A percentile compares a stretch with the other conserved stretches of the same genome.
These are phyloP conservation scores for Rhopalosiphum padi DNA, from an alignment of 1,140 invertebrate genomes.

Conservation along the genomic window DNA sequence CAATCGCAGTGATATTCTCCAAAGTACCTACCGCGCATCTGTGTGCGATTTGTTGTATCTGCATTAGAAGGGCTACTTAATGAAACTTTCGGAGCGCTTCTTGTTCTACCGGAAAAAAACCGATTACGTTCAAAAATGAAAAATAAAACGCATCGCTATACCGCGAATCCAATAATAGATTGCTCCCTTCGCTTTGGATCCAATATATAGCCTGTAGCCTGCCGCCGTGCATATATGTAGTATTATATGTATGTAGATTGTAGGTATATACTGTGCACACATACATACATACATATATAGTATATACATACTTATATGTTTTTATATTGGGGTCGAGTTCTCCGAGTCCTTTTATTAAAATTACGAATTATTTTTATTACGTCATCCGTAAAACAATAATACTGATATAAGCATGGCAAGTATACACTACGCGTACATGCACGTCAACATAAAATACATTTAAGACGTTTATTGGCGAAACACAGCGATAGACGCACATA, in stretches of 20 bases:
- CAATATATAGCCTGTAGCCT: not conserved
- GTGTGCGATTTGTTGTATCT: not conserved
- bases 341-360: conserved; percentile 2
- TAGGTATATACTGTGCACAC: not conserved
- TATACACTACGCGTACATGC: not conserved
- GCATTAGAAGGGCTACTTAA: conserved; percentile 13
- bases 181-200: not conserved
- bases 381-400: not conserved
- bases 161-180: not conserved
- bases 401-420: not conserved
- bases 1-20: not conserved
- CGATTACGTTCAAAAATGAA: conserved; percentile 16
- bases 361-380: conserved; percentile 18
- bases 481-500: not conserved
- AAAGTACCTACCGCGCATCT: conserved; percentile 3
- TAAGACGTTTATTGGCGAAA: not conserved
- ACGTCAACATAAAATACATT: not conserved
- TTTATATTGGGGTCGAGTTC: not conserved
- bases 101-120: not conserved
- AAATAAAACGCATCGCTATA: not conserved
- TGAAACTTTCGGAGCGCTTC: not conserved
- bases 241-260: no score
- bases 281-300: not conserved
- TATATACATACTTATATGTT: not conserved
- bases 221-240: no score